A percentile compares a stretch with the other conserved stretches of the same genome.
Conservation (phyloP, 2,797 vertebrate species). For the Dryobates pubescens region DNA sequence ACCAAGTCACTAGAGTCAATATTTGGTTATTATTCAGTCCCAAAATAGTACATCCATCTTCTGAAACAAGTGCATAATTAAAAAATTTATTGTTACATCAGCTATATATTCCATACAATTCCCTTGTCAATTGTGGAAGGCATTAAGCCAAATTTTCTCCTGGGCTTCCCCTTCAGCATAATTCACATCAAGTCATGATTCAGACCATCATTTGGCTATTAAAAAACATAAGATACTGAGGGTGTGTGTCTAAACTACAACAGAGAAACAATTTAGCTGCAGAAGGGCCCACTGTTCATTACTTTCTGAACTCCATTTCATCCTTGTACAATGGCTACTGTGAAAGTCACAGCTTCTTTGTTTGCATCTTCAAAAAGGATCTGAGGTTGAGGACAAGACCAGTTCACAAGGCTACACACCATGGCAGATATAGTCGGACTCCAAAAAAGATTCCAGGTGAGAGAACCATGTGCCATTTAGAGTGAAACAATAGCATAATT, state of each 20-base stretch:
- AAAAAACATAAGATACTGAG: neutral
- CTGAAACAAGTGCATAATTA: constrained; percentile 44
- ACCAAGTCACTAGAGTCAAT: constrained; percentile 35
- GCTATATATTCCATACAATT: constrained; percentile 21
- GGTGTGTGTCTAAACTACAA: neutral
- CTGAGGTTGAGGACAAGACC: neutral
- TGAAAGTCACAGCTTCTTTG: neutral
- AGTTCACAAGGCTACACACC: neutral
- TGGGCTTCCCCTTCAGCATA: constrained; percentile 9
- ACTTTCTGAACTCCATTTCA: neutral
- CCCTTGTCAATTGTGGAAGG: constrained; percentile 9
- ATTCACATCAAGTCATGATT: neutral
- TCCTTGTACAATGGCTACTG: neutral
- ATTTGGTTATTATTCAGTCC: constrained; percentile 52
- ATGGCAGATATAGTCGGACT: no score
- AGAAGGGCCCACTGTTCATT: neutral
- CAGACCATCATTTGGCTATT: constrained; percentile 16
- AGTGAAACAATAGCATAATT: no score
- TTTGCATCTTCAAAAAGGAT: neutral
- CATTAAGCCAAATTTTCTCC: constrained; percentile 16
- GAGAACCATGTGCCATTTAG: no score
- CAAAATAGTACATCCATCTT: constrained; percentile 51
- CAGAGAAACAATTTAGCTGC: neutral
- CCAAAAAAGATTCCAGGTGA: no score
- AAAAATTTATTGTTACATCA: constrained; percentile 42